A percentile compares a stretch with the other conserved stretches of the same genome.
phyloP scores from a whole-genome alignment of 2,797 vertebrate species.

The Ammospiza maritima region DNA sequence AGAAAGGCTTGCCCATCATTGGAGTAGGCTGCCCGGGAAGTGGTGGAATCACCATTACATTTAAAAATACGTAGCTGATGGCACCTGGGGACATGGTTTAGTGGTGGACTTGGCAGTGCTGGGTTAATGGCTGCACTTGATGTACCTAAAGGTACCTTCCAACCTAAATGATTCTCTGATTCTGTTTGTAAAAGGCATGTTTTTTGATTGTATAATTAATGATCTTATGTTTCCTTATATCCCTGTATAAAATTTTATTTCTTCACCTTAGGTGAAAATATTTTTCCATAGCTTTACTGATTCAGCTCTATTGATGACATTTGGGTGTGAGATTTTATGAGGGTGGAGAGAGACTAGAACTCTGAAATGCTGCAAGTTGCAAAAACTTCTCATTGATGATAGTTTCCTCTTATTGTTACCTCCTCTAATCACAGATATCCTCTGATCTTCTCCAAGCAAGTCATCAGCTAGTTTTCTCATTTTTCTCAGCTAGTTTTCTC shows the following conservation, averaged over 20 bases:
- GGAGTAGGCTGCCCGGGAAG: neutral
- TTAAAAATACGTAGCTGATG: neutral
- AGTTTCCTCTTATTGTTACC: neutral
- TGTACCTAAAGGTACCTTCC: neutral
- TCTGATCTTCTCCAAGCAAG: neutral
- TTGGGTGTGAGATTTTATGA: neutral
- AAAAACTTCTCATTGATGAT: neutral
- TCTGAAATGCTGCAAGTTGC: neutral
- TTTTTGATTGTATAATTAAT: neutral
- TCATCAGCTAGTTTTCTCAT: neutral
- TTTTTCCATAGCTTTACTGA: neutral
- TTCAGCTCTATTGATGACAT: neutral
- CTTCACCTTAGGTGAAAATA: neutral
- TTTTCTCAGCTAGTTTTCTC: neutral
- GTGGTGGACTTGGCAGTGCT: neutral
- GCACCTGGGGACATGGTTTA: neutral
- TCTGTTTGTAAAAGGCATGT: neutral
- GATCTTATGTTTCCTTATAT: neutral
- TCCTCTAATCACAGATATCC: neutral
- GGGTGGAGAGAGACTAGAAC: too few relatives aligned
- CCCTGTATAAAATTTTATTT: neutral
- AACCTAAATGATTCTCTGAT: neutral
- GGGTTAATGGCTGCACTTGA: neutral
- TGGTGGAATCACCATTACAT: neutral
- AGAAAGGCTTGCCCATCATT: neutral